Percentiles rank a stretch among this genome's conserved stretches.
Conservation (phyloP, 2,888 invertebrate genomes). For the Ectropis crepuscularia region DNA sequence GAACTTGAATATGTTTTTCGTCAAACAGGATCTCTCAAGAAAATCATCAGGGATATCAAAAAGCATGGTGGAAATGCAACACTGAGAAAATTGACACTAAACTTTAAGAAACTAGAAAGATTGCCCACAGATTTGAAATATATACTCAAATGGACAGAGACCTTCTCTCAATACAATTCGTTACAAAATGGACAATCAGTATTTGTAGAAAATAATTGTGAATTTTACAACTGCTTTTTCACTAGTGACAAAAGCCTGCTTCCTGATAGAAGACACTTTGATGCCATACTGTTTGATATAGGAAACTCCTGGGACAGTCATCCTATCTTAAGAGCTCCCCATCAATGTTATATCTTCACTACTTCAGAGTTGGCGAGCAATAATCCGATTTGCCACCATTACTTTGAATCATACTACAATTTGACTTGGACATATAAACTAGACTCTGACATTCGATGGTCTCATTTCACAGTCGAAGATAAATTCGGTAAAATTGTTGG, state of each 20-base stretch:
- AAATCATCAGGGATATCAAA: slow-evolving; percentile 48
- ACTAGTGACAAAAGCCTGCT: slow-evolving; percentile 61
- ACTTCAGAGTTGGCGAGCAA: slow-evolving; percentile 61
- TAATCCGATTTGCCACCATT: slow-evolving; percentile 57
- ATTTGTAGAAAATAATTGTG: slow-evolving; percentile 64
- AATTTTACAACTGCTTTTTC: slow-evolving; percentile 73
- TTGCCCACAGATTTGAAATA: slow-evolving; percentile 65
- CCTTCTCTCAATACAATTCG: slow-evolving; percentile 50
- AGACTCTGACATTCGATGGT: slow-evolving; percentile 64
- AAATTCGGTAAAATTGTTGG: slow-evolving; percentile 59
- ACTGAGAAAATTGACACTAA: slow-evolving; percentile 30
- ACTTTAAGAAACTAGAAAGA: slow-evolving; percentile 51
- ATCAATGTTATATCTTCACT: slow-evolving; percentile 81
- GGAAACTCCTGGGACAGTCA: slow-evolving; percentile 63
- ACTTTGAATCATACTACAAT: slow-evolving; percentile 65
- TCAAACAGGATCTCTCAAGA: slow-evolving; percentile 44
- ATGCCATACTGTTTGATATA: slow-evolving; percentile 83
- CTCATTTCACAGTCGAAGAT: slow-evolving; percentile 58
- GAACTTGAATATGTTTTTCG: slow-evolving; percentile 57
- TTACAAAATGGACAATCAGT: slow-evolving; percentile 54
- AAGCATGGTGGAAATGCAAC: slow-evolving; percentile 46
- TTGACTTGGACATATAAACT: slow-evolving; percentile 70
- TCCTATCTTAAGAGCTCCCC: slow-evolving; percentile 55
- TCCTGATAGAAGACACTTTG: slow-evolving; percentile 63
- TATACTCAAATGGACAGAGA: slow-evolving; percentile 62